These are phyloP conservation scores for Oryzias dopingdopingensis DNA, from an alignment of 2,797 vertebrate species.

Conservation along the genomic window DNA sequence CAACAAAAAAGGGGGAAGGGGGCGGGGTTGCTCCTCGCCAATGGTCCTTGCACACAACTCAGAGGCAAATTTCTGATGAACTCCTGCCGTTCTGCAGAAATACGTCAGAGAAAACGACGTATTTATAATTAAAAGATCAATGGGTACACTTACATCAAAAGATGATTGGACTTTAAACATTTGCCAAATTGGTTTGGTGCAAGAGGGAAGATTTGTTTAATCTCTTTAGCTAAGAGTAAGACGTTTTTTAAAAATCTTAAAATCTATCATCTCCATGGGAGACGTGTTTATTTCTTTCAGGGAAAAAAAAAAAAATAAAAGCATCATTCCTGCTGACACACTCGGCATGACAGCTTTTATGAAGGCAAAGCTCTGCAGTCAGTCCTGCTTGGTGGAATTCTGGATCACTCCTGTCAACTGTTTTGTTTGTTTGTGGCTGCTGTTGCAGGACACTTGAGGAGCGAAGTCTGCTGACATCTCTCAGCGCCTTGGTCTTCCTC, in stretches of 20 bases:
- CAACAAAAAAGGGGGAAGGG: too few relatives aligned
- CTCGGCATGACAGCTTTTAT: constrained; percentile 34
- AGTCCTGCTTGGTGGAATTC: constrained; percentile 46
- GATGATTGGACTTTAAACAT: background rate
- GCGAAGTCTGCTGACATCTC: constrained; percentile 53
- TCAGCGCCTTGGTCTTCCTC: constrained; percentile 71
- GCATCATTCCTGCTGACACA: constrained; percentile 10
- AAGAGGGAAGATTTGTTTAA: background rate
- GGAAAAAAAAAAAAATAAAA: constrained; percentile 14
- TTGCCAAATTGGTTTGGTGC: constrained; percentile 2
- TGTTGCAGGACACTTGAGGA: constrained; percentile 43
- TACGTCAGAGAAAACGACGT: too few relatives aligned
- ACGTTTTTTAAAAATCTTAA: background rate
- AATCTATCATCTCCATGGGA: constrained; percentile 22
- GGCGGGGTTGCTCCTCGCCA: too few relatives aligned
- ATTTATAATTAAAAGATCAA: too few relatives aligned
- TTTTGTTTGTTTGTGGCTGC: constrained; percentile 59
- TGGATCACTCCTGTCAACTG: constrained; percentile 61
- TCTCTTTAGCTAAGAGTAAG: background rate
- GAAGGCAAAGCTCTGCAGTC: constrained; percentile 42
- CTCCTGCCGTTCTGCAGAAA: too few relatives aligned
- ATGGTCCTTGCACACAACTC: too few relatives aligned
- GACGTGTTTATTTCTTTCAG: constrained; percentile 16
- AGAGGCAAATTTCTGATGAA: too few relatives aligned
- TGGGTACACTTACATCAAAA: too few relatives aligned